phyloP scores from a whole-genome alignment of 2,888 invertebrate species.

The Drosophila greeni region DNA sequence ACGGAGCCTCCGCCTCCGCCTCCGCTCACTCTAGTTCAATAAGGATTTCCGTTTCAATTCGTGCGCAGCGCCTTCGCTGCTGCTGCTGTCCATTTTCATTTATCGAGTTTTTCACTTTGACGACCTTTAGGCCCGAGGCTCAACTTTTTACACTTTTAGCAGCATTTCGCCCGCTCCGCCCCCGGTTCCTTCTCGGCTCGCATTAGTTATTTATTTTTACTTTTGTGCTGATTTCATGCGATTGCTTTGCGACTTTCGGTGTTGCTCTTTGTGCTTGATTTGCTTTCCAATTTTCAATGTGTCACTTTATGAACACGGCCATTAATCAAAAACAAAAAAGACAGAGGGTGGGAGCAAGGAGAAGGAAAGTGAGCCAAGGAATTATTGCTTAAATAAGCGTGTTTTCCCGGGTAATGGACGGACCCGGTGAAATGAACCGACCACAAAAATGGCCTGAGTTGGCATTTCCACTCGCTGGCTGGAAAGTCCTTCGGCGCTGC shows the following conservation, averaged over 20 bases:
- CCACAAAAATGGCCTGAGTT: conserved; percentile 64
- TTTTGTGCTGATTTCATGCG: conserved; percentile 67
- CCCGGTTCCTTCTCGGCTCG: background rate
- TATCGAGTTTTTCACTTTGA: conserved; percentile 71
- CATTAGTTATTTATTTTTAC: conserved; percentile 43
- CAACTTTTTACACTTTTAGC: conserved; percentile 71
- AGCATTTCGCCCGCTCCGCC: conserved; percentile 46
- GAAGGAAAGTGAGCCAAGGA: conserved; percentile 56
- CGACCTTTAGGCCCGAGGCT: conserved; percentile 62
- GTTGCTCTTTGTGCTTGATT: conserved; percentile 67
- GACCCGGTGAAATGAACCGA: conserved; percentile 61
- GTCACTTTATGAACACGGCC: conserved; percentile 71
- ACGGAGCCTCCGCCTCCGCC: conserved; percentile 27
- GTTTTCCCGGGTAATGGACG: conserved; percentile 46
- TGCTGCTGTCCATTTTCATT: conserved; percentile 60
- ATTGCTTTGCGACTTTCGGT: conserved; percentile 60
- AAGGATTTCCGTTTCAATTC: conserved; percentile 77
- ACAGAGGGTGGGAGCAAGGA: background rate
- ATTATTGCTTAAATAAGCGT: conserved; percentile 72
- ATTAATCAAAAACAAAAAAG: conserved; percentile 64
- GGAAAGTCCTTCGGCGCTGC: conserved; percentile 17
- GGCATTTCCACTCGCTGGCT: conserved; percentile 46
- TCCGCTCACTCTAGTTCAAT: conserved; percentile 71
- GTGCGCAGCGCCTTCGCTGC: conserved; percentile 54
- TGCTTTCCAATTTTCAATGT: conserved; percentile 73